A percentile compares a stretch with the other conserved stretches of the same genome.
Conservation (phyloP, 64 coral and sea anemone genomes). For the Trachythela sp. region DNA sequence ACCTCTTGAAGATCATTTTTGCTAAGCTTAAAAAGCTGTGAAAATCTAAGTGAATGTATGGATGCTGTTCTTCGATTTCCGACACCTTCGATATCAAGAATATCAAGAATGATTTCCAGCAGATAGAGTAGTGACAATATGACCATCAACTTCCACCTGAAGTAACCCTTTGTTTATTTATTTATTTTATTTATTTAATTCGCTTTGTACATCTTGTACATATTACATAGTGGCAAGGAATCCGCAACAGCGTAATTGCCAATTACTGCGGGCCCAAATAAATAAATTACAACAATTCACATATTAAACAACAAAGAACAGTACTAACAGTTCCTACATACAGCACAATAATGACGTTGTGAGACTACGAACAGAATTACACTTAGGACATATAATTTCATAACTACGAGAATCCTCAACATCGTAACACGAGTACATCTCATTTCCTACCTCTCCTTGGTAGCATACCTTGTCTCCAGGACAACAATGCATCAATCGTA, state of each 20-base stretch:
- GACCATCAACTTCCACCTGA: slow-evolving; percentile 63
- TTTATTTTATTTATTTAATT: too few species aligned
- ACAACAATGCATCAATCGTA: neutral
- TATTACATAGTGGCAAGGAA: too few species aligned
- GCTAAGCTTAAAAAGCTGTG: neutral
- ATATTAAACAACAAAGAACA: too few species aligned
- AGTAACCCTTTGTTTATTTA: slow-evolving; percentile 82
- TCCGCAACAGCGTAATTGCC: too few species aligned
- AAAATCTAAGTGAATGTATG: neutral
- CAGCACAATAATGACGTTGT: too few species aligned
- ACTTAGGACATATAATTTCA: too few species aligned
- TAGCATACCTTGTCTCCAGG: slow-evolving; percentile 66
- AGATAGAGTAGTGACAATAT: slow-evolving; percentile 54
- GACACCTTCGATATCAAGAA: slow-evolving; percentile 74
- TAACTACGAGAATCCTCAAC: too few species aligned
- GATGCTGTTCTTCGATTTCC: neutral
- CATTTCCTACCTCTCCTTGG: slow-evolving; percentile 70
- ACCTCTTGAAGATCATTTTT: neutral
- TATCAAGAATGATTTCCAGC: slow-evolving; percentile 74
- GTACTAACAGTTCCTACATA: too few species aligned
- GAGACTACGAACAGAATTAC: too few species aligned
- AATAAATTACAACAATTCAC: too few species aligned
- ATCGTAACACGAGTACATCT: slow-evolving; percentile 92
- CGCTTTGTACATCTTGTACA: too few species aligned
- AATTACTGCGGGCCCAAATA: too few species aligned